phyloP scores from a whole-genome alignment of 2,797 vertebrate genomes.

The Borostomias antarcticus region DNA sequence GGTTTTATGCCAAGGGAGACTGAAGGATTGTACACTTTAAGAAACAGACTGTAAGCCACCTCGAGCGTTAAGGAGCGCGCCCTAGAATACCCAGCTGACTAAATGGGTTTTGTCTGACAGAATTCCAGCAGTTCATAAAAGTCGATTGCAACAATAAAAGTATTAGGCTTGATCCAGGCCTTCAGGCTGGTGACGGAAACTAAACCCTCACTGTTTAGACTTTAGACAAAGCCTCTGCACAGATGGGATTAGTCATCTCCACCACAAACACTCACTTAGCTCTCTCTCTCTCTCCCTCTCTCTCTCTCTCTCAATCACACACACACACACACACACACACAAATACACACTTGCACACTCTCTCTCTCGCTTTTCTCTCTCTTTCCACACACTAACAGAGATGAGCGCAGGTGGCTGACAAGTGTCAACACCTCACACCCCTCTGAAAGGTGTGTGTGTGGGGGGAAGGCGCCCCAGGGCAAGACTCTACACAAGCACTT shows the following conservation, averaged over 20 bases:
- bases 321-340: slow-evolving; percentile 3
- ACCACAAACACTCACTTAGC: slow-evolving; percentile 35
- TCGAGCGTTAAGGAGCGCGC: neutral
- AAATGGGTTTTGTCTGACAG: slow-evolving; percentile 29
- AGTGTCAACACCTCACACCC: no score
- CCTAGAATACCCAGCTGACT: slow-evolving; percentile 4
- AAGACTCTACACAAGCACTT: neutral
- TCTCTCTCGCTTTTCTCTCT: no score
- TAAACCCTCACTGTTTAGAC: slow-evolving; percentile 37
- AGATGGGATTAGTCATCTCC: slow-evolving; percentile 45
- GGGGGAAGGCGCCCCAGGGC: neutral
- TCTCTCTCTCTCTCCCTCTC: slow-evolving; percentile 25
- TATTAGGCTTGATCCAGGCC: slow-evolving; percentile 39
- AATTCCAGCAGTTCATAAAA: slow-evolving; percentile 38
- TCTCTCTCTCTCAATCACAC: slow-evolving; percentile 8
- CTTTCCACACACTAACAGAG: no score
- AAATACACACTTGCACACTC: neutral
- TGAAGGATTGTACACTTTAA: slow-evolving; percentile 20
- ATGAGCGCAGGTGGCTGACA: no score
- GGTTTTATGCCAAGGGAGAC: slow-evolving; percentile 18
- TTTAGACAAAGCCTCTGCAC: slow-evolving; percentile 38
- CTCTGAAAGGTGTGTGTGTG: no score
- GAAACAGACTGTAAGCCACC: slow-evolving; percentile 15
- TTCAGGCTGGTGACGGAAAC: slow-evolving; percentile 26
- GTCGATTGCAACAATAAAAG: slow-evolving; percentile 39